Conservation (phyloP, 1,140 invertebrate species). For the Camponotus floridanus region DNA sequence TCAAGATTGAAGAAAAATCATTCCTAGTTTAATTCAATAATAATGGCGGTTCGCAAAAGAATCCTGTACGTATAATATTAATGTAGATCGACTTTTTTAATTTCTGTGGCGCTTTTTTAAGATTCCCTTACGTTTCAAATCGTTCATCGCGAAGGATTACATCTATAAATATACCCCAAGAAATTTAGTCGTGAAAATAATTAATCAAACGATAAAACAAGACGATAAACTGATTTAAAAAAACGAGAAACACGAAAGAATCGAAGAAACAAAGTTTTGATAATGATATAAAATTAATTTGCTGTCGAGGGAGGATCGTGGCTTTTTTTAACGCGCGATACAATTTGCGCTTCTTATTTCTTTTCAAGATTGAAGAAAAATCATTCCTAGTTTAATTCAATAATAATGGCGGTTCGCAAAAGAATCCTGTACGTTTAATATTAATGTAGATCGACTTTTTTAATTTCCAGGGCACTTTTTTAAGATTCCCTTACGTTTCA, state of each 20-base stretch:
- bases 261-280: background rate
- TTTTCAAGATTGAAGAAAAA: background rate
- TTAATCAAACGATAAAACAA: background rate
- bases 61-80: too few species aligned
- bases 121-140: background rate
- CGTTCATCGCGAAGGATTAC: background rate
- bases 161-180: background rate
- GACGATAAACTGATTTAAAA: background rate
- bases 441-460: background rate
- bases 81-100: background rate
- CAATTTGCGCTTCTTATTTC: constrained; percentile 10
- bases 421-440: too few species aligned
- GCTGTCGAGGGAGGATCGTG: background rate
- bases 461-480: background rate
- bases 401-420: background rate
- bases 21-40: background rate
- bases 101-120: background rate
- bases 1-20: background rate
- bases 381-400: background rate
- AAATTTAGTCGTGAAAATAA: background rate
- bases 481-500: background rate
- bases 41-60: background rate
- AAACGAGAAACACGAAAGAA: background rate
- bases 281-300: background rate
- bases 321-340: background rate